phyloP scores from a whole-genome alignment of 2,888 invertebrate species.

The Exephanes ischioxanthus region DNA sequence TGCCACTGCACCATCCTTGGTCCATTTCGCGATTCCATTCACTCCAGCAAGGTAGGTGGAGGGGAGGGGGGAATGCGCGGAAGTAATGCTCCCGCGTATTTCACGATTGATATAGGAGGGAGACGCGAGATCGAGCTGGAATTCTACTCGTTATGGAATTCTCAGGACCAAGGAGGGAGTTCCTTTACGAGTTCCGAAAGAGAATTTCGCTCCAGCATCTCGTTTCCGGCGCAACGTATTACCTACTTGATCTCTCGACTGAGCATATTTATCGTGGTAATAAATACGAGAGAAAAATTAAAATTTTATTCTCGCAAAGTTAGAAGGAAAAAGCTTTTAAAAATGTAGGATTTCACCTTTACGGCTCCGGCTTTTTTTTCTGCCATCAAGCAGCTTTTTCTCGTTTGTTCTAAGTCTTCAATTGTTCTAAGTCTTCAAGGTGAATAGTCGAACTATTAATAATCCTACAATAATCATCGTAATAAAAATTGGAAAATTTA shows the following conservation, averaged over 20 bases:
- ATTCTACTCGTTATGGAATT: conserved; percentile 21
- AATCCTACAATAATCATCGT: too few species aligned
- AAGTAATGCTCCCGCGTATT: conserved; percentile 17
- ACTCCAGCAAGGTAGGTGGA: background rate
- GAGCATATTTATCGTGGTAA: background rate
- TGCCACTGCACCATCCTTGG: background rate
- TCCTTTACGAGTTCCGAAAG: background rate
- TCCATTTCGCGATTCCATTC: conserved; percentile 2
- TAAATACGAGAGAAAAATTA: background rate
- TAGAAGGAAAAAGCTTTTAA: background rate
- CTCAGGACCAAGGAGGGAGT: background rate
- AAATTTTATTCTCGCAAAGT: too few species aligned
- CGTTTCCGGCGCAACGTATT: background rate
- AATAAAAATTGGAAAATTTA: too few species aligned
- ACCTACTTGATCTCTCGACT: background rate
- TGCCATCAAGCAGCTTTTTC: too few species aligned
- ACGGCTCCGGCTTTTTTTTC: too few species aligned
- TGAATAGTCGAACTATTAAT: too few species aligned
- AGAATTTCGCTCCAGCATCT: background rate
- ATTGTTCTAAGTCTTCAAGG: too few species aligned
- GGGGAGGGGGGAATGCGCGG: background rate
- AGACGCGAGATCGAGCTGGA: conserved; percentile 4
- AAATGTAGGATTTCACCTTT: too few species aligned
- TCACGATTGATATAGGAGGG: conserved; percentile 2
- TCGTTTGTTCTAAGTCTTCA: too few species aligned